A percentile compares a stretch with the other conserved stretches of the same genome.
Conservation (phyloP, 2,888 invertebrate species). For the Melinopterus prodromus region DNA sequence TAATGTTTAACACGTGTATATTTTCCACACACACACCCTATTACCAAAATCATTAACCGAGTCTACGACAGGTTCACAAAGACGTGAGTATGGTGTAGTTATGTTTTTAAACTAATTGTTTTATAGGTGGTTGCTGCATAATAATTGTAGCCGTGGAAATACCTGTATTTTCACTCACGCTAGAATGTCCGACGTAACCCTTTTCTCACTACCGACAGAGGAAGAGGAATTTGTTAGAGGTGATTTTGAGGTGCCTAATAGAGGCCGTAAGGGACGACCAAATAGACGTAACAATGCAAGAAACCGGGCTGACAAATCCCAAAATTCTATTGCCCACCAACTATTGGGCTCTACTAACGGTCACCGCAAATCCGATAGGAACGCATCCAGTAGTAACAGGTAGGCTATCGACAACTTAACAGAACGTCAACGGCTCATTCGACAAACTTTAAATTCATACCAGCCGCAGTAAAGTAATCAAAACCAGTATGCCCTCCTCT, state of each 20-base stretch:
- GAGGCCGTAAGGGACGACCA: constrained; percentile 20
- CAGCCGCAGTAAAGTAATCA: background rate
- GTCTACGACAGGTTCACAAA: background rate
- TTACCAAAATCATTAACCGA: background rate
- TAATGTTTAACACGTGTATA: constrained; percentile 16
- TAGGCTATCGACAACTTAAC: background rate
- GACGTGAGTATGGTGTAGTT: constrained; percentile 7
- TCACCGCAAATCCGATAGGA: background rate
- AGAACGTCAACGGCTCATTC: background rate
- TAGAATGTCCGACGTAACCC: constrained; percentile 30
- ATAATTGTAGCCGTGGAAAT: constrained; percentile 35
- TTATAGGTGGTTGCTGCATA: constrained; percentile 37
- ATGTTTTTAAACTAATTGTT: constrained; percentile 25
- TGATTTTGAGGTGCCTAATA: constrained; percentile 17
- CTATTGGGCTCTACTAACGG: constrained; percentile 9
- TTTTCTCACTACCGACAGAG: constrained; percentile 30
- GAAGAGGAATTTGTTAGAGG: constrained; percentile 36
- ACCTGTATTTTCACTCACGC: constrained; percentile 36
- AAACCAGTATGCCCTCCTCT: background rate
- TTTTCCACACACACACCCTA: constrained; percentile 6
- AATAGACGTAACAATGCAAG: constrained; percentile 13
- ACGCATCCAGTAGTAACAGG: background rate
- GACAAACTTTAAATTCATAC: background rate
- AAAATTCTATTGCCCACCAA: background rate
- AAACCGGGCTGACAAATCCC: background rate